phyloP scores from a whole-genome alignment of 2,113 vertebrate species.

The Gymnorhina tibicen region DNA sequence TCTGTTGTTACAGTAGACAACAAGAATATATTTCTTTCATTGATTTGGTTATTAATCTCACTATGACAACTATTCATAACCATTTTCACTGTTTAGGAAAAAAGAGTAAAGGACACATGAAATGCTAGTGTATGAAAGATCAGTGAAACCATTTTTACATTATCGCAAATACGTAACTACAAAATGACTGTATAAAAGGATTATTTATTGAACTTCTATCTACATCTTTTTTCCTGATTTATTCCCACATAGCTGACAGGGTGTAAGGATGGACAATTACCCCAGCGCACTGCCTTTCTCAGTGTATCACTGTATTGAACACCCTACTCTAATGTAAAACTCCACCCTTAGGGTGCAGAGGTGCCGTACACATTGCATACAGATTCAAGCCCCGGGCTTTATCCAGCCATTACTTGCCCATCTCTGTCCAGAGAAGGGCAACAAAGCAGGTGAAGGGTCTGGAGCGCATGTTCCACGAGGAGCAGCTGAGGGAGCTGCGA shows the following conservation, averaged over 20 bases:
- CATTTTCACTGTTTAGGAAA: not conserved
- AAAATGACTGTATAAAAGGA: accelerated
- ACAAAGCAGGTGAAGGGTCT: not conserved
- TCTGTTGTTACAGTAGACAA: not conserved
- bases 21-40: accelerated
- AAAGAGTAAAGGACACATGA: not conserved
- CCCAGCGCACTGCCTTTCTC: accelerated
- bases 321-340: accelerated
- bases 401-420: no score
- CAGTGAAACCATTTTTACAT: not conserved
- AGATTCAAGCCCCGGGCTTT: not conserved
- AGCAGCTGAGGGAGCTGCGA: not conserved
- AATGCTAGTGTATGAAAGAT: accelerated
- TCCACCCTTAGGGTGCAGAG: accelerated
- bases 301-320: accelerated
- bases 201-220: not conserved
- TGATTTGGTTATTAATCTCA: not conserved
- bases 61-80: not conserved
- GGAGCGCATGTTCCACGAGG: not conserved
- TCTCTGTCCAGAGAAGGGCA: not conserved
- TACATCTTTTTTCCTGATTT: accelerated
- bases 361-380: accelerated
- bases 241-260: not conserved
- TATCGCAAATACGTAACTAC: not conserved
- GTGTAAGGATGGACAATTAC: not conserved